Evolutionary conservation across 1,140 invertebrate species (phyloP).

Genomic region (Lamellibrachia luymesi): DNA sequence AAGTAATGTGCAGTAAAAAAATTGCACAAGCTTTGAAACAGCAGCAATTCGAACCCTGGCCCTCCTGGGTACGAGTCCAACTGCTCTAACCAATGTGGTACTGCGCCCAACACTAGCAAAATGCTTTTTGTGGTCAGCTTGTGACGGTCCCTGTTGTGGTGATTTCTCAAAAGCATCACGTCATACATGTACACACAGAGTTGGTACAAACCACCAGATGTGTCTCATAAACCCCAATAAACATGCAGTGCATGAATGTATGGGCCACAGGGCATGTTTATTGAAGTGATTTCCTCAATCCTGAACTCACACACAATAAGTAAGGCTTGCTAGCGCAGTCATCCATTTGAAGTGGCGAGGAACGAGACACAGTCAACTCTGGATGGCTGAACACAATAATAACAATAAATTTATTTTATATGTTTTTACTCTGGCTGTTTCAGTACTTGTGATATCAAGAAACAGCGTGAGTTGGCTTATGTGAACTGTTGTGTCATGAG

Average conservation of each 20-base stretch:
- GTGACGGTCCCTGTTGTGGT: not conserved
- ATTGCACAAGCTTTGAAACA: no score
- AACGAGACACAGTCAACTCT: not conserved
- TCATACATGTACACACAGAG: not conserved
- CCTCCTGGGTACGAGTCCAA: no score
- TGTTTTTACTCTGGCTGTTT: no score
- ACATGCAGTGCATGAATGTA: not conserved
- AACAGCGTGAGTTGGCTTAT: no score
- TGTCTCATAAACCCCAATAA: not conserved
- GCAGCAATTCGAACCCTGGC: no score
- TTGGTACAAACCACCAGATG: not conserved
- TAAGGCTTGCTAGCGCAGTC: not conserved
- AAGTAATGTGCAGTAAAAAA: no score
- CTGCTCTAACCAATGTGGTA: no score
- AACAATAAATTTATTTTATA: no score
- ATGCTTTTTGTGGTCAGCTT: not conserved
- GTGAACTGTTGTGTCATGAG: no score
- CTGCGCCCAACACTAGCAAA: not conserved
- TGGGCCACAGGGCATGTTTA: not conserved
- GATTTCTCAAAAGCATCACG: not conserved
- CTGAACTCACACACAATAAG: not conserved
- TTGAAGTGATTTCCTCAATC: not conserved
- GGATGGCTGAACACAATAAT: no score
- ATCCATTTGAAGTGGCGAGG: not conserved
- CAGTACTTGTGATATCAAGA: no score